Base-by-base conservation (phyloP, 2,888 invertebrate genomes). In the Torymus auratus region DNA sequence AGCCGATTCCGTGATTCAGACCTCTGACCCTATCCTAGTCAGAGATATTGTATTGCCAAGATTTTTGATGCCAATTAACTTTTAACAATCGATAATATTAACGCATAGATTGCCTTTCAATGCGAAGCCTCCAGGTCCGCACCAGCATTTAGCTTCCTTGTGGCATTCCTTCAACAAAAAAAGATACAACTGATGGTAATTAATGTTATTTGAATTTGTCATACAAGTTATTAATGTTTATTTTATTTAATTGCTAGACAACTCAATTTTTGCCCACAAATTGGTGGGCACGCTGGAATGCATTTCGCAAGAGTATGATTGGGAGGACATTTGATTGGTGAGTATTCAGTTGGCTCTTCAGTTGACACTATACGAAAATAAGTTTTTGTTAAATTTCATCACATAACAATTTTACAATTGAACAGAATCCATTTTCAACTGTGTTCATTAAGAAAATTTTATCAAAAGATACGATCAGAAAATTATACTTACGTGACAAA, bases 281-380 rank as follows among this genome's bases (percentile, higher is more conserved):
- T 14, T 55, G 55, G 62, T 2, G 60, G 17, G 15, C 77, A 77
- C 7, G 28, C 0, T 50, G 77, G 77, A 52, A 70, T 58, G 12
- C 77, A 71, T 2, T 13, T 20, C 7, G 17, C 1, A 13, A 52
- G 11, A 1, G 70, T 64, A 13, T 15, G 14, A 65, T 78, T 78
- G 0, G 64, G 28, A 2, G 56, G 23, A 65, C 71, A 78, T 23
- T 23, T 7, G 41, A 41, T 41, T 5, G 20, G 1, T 20, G 20
- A 1, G 1, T 20, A 1, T 20, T 20, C 20, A 2, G 20, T 20
- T 20, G 20, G 1, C 20, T 20, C 20, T 20, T 20, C 20, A 1
- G 41, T 41, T 41, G 41, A 1, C 7, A 7, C 41, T 41, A 41
- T 41, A 41, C 7, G 7, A 41, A 41, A 7, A 41, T 41, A 5